Percentiles rank a stretch among this genome's conserved stretches.
Evolutionary conservation across 1,140 invertebrate species (phyloP).

Genomic region (Tenebrio molitor): DNA sequence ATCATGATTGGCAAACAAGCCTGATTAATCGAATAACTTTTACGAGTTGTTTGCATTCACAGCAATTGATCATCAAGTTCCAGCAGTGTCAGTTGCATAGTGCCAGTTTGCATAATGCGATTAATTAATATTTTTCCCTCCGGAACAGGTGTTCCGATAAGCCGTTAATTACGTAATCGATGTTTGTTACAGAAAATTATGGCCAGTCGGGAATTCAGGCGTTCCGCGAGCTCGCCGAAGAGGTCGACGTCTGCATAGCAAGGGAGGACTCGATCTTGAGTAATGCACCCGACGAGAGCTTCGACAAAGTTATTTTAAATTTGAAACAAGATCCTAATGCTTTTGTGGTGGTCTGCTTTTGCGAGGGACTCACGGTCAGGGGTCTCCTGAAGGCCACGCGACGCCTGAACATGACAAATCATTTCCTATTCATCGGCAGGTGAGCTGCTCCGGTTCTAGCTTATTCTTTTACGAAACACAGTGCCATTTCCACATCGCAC

Average conservation of each 20-base stretch:
- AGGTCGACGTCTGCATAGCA: slow-evolving; percentile 81
- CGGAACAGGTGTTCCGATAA: slow-evolving; percentile 14
- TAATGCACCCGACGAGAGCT: slow-evolving; percentile 74
- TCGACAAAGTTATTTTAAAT: slow-evolving; percentile 73
- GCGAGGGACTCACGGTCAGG: slow-evolving; percentile 82
- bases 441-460: too few species aligned
- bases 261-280: slow-evolving; percentile 77
- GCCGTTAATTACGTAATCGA: slow-evolving; percentile 22
- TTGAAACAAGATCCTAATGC: slow-evolving; percentile 73
- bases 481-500: too few species aligned
- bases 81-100: slow-evolving; percentile 25
- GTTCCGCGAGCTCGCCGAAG: slow-evolving; percentile 77
- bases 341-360: slow-evolving; percentile 86
- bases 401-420: slow-evolving; percentile 72
- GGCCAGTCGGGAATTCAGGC: slow-evolving; percentile 85
- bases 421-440: slow-evolving; percentile 80
- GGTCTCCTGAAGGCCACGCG: slow-evolving; percentile 78
- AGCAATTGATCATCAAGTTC: slow-evolving; percentile 24
- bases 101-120: not conserved
- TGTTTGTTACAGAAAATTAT: slow-evolving; percentile 78
- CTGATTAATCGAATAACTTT: slow-evolving; percentile 30
- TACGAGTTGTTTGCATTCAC: slow-evolving; percentile 10
- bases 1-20: slow-evolving; percentile 6
- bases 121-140: slow-evolving; percentile 21
- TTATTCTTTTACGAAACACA: too few species aligned